Percentiles rank a stretch among this genome's conserved stretches.
phyloP scores from a whole-genome alignment of 2,797 vertebrate genomes.

The Sparidentex hasta region DNA sequence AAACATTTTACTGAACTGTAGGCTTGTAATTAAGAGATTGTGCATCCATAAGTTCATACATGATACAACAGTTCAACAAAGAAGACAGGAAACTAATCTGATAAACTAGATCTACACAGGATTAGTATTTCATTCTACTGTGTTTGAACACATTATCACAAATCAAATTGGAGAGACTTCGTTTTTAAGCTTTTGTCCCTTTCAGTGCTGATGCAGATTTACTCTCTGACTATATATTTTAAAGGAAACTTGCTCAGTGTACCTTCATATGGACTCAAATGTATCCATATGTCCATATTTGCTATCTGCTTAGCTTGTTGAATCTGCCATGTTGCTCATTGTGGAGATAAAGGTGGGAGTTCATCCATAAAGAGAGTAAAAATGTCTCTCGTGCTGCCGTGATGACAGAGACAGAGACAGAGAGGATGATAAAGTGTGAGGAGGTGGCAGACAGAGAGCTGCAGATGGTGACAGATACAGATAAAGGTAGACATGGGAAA shows the following conservation, averaged over 20 bases:
- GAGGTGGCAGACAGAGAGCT: conserved; percentile 5
- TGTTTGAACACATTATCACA: background rate
- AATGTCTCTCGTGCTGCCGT: conserved; percentile 11
- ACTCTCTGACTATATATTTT: no score
- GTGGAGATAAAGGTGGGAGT: background rate
- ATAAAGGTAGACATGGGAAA: conserved; percentile 7
- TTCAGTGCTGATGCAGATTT: background rate
- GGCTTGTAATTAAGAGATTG: no score
- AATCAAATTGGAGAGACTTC: no score
- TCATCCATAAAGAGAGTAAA: conserved; percentile 4
- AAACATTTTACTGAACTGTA: background rate
- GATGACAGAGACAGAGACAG: conserved; percentile 23
- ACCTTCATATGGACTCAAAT: background rate
- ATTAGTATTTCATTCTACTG: no score
- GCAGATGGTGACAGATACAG: background rate
- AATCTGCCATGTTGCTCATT: background rate
- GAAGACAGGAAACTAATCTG: background rate
- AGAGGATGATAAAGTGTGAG: background rate
- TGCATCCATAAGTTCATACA: background rate
- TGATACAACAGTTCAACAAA: background rate
- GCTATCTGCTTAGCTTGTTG: background rate
- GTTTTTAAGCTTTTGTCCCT: background rate
- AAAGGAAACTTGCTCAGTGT: background rate
- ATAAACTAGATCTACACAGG: background rate
- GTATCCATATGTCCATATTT: background rate